Conservation (phyloP, 2,797 vertebrate genomes). For the Eospalax fontanierii region DNA sequence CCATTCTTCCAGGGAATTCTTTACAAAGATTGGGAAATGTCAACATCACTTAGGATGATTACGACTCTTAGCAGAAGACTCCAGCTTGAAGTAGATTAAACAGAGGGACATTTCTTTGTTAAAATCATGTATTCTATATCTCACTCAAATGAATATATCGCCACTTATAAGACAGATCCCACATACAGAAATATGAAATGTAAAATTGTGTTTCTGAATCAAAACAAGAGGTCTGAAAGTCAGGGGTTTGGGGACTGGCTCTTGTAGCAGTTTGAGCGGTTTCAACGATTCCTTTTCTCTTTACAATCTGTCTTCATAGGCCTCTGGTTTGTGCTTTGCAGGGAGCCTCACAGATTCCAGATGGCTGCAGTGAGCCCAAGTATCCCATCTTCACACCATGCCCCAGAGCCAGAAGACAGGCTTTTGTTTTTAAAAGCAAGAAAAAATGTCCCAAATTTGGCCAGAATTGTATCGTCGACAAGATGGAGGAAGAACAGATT, state of each 20-base stretch:
- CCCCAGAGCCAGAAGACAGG: conserved; percentile 30
- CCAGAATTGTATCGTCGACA: background rate
- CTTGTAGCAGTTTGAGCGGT: background rate
- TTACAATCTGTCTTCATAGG: background rate
- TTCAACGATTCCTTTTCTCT: background rate
- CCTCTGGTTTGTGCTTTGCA: background rate
- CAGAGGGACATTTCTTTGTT: background rate
- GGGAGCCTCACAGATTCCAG: background rate
- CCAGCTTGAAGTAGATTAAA: background rate
- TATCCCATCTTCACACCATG: background rate
- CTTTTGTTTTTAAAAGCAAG: conserved; percentile 11
- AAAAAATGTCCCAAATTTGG: conserved; percentile 36
- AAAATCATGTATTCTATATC: background rate
- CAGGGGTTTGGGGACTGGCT: background rate
- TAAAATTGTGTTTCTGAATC: conserved; percentile 11
- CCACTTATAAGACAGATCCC: background rate
- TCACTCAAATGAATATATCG: background rate
- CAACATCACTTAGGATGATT: background rate
- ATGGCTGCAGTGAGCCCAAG: background rate
- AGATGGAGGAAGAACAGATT: background rate
- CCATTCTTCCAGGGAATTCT: background rate
- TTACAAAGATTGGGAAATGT: background rate
- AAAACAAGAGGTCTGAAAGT: background rate
- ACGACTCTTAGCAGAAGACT: background rate
- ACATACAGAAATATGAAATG: conserved; percentile 20